These are phyloP conservation scores for Dicentrarchus labrax DNA, from an alignment of 2,113 vertebrate species.

Conservation along the genomic window DNA sequence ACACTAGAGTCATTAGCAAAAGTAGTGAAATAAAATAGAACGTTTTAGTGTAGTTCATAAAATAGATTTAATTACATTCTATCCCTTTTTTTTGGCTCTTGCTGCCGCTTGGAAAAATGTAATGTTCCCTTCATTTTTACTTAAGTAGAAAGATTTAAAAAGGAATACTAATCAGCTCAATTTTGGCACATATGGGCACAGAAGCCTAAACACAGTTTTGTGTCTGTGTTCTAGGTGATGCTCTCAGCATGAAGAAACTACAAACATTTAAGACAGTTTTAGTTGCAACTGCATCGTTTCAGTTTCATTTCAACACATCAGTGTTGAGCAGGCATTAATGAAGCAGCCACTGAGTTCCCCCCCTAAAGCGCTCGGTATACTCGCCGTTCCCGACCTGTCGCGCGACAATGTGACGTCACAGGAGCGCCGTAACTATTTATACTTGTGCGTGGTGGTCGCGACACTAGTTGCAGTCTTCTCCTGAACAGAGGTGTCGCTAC, in stretches of 20 bases:
- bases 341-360: background rate
- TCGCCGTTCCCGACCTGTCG: no score
- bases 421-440: no score
- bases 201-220: background rate
- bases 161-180: background rate
- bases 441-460: no score
- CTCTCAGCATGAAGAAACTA: background rate
- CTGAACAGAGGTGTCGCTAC: no score
- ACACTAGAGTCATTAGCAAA: background rate
- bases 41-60: no score
- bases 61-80: no score
- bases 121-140: background rate
- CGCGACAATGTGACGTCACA: no score
- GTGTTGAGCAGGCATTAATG: slow-evolving; percentile 7
- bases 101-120: background rate
- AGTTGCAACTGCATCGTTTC: background rate
- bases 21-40: background rate
- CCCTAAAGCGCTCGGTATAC: no score
- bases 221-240: background rate
- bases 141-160: background rate
- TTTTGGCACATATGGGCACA: background rate
- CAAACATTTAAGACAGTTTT: background rate
- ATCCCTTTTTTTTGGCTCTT: background rate
- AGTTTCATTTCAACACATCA: background rate
- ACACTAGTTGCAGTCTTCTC: no score